Evolutionary conservation across 2,888 invertebrate genomes (phyloP), one percentile per base, ranked within the genome.

Genomic region (Diarsia rubi): DNA sequence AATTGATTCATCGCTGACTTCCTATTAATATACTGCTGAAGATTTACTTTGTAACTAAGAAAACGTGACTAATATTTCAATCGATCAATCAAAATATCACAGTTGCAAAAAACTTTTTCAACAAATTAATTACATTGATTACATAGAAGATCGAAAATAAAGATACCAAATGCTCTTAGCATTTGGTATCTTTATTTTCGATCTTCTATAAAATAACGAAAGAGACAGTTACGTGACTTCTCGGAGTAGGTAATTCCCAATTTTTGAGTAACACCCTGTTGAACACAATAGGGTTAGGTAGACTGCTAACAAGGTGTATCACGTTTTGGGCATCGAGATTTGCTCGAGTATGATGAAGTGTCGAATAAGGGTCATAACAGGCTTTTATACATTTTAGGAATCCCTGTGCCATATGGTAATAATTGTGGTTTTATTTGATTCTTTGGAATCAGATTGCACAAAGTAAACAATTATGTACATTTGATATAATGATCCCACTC

Each of bases 261-360:
- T 57, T 66, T 81, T 81, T 60, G 69, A 45, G 60, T 75, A 57
- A 72, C 64, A 75, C 67, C 52, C n/a, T 45, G 24, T 27, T 9
- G n/a, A 21, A 47, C 59, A 77, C 62, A 73, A 84, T 81, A 45
- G 45, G 47, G 69, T 27, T 79, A 79, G 69, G 81, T 87, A 83
- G 52, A 57, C 12, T 45, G 24, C 19, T 52, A 49, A 67, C 45
- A 54, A 71, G 47, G 44, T 60, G 49, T 21, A 27, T 37, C 11
- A 9, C 44, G 37, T 8, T 82, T 69, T 45, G 44, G 52, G 47
- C 59, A 24, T 67, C 66, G 42, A 42, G 27, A 52, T 62, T 77
- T 69, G 1, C 12, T 47, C 2, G 24, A 70, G 12, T 6, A 12
- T 21, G 3, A 19, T 69, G 6, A 45, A 16, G 1, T 45, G n/a